These are phyloP conservation scores for Orchestia grillus DNA, from an alignment of 1,140 invertebrate genomes.

Conservation along the genomic window DNA sequence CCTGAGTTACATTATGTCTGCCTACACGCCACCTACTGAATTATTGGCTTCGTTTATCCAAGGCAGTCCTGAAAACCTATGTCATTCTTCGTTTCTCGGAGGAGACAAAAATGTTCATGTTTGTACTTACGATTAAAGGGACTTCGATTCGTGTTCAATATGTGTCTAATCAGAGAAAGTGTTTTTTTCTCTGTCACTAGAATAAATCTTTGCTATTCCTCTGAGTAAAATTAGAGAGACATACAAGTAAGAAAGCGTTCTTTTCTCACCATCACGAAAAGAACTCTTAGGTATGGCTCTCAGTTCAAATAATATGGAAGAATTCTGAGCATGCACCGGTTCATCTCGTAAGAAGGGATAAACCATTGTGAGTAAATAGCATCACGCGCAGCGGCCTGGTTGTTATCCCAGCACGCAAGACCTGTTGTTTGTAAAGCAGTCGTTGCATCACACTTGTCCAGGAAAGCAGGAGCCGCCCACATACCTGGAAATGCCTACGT, in stretches of 20 bases:
- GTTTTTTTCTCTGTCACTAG: not conserved
- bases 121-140: not conserved
- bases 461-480: not conserved
- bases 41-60: not conserved
- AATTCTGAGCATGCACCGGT: not conserved
- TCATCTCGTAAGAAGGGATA: not conserved
- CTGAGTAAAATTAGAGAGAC: no score
- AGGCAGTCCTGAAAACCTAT: not conserved
- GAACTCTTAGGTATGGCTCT: not conserved
- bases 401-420: not conserved
- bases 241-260: not conserved
- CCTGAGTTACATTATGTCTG: not conserved
- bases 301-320: not conserved
- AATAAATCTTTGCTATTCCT: not conserved
- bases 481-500: not conserved
- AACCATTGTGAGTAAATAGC: not conserved
- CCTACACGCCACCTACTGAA: not conserved
- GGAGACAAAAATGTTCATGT: not conserved
- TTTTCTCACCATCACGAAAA: not conserved
- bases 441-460: not conserved
- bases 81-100: not conserved
- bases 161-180: not conserved
- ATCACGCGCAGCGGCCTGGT: not conserved
- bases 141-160: not conserved
- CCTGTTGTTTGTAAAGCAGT: not conserved